Evolutionary conservation across 2,113 vertebrate genomes (phyloP).

Genomic region (Pica pica): DNA sequence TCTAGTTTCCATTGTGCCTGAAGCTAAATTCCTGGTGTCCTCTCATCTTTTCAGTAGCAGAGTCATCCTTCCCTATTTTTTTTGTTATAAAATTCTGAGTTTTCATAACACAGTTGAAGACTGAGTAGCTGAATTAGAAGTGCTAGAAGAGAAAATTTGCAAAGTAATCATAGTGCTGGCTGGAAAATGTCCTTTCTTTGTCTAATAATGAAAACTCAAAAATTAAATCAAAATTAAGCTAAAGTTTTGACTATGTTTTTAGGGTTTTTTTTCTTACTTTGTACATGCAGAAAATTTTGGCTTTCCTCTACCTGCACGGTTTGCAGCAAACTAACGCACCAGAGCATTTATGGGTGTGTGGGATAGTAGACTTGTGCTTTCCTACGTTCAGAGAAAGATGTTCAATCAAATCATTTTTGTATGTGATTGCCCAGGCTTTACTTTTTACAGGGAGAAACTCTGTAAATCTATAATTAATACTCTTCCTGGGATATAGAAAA

Average conservation of each 20-base stretch:
- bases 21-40: background rate
- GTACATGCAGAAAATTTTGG: background rate
- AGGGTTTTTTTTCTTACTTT: rapidly evolving
- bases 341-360: background rate
- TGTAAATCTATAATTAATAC: background rate
- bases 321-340: background rate
- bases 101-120: background rate
- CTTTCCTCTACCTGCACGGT: background rate
- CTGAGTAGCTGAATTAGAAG: background rate
- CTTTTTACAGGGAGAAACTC: background rate
- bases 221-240: background rate
- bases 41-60: background rate
- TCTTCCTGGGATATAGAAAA: background rate
- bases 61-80: background rate
- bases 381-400: background rate
- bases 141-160: background rate
- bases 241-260: background rate
- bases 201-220: background rate
- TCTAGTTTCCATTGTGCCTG: background rate
- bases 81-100: background rate
- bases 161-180: background rate
- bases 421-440: background rate
- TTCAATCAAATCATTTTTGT: background rate
- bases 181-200: background rate
- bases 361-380: background rate